Percentiles rank a stretch among this genome's conserved stretches.
phyloP scores from a whole-genome alignment of 2,113 vertebrate genomes.

The Dascyllus trimaculatus region DNA sequence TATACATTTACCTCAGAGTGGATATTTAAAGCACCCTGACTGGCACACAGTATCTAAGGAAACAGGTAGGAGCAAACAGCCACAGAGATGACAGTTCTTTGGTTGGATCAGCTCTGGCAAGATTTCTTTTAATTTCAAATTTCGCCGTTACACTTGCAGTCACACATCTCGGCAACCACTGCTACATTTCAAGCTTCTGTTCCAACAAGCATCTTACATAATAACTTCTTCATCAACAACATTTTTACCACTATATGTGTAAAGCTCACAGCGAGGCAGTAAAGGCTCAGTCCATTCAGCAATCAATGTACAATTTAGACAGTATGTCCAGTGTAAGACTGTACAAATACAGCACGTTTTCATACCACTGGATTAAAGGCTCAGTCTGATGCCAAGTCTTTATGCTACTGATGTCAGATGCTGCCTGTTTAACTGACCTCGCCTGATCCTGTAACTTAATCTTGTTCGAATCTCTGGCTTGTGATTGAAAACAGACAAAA shows the following conservation, averaged over 20 bases:
- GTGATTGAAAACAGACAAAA: conserved; percentile 9
- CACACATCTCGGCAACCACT: neutral
- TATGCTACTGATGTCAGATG: conserved; percentile 17
- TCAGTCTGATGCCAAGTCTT: conserved; percentile 1
- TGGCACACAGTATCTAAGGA: neutral
- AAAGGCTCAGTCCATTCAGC: too few species aligned
- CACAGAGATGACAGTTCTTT: neutral
- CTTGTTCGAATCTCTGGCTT: conserved; percentile 7
- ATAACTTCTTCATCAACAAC: neutral
- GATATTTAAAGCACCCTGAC: conserved; percentile 4
- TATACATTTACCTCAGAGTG: neutral
- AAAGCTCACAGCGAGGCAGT: neutral
- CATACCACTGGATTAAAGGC: conserved; percentile 7
- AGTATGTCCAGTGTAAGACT: too few species aligned
- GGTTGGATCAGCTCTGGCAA: neutral
- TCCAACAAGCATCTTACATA: conserved; percentile 2
- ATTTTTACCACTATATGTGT: neutral
- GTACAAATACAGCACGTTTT: too few species aligned
- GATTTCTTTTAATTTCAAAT: conserved; percentile 1
- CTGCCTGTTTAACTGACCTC: conserved; percentile 29
- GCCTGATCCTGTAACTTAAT: conserved; percentile 9
- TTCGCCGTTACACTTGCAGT: neutral
- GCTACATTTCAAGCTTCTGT: conserved; percentile 18
- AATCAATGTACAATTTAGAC: too few species aligned
- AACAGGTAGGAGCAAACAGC: neutral